A percentile compares a stretch with the other conserved stretches of the same genome.
phyloP scores from a whole-genome alignment of 2,797 vertebrate species.

The Numenius phaeopus region DNA sequence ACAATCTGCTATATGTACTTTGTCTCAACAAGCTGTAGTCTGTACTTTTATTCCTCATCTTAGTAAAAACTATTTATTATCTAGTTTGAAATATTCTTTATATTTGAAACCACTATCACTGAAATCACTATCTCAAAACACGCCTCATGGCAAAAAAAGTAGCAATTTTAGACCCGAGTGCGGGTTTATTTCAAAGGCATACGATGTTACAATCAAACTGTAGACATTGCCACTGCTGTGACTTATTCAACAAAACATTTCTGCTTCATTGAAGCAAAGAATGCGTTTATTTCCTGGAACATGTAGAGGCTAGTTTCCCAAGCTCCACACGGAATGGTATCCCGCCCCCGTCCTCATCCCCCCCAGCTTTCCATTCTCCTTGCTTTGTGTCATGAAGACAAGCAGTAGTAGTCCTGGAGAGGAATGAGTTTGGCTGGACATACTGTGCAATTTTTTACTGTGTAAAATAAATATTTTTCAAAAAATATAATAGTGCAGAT shows the following conservation, averaged over 20 bases:
- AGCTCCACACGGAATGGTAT: background rate
- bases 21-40: background rate
- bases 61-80: background rate
- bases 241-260: constrained; percentile 32
- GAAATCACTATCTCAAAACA: background rate
- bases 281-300: constrained; percentile 55
- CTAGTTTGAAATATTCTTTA: background rate
- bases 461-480: background rate
- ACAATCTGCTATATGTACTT: background rate
- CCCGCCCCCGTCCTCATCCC: background rate
- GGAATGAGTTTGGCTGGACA: background rate
- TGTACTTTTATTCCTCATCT: background rate
- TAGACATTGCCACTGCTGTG: background rate
- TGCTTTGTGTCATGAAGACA: background rate
- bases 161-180: background rate
- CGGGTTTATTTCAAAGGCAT: background rate
- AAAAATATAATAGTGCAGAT: background rate
- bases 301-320: constrained; percentile 23
- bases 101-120: background rate
- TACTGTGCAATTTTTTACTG: background rate
- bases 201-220: constrained; percentile 11
- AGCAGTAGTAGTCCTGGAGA: background rate
- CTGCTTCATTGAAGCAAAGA: constrained; percentile 60
- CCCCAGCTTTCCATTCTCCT: background rate
- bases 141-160: background rate